Evolutionary conservation across 2,113 vertebrate genomes (phyloP).

Genomic region (Climacteris rufus): DNA sequence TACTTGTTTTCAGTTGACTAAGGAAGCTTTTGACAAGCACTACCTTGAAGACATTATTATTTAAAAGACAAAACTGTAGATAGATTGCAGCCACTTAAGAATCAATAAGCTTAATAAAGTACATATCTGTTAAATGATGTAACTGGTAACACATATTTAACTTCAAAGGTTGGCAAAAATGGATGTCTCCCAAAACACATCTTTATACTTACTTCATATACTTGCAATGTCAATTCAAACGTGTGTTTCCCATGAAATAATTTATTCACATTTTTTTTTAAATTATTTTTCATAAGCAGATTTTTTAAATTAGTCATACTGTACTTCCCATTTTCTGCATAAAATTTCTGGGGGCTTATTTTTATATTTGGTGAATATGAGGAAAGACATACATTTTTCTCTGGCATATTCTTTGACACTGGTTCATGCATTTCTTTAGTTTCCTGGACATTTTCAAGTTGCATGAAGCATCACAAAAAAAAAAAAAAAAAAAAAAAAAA

Average conservation of each 20-base stretch:
- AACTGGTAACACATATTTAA: background rate
- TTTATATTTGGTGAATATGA: background rate
- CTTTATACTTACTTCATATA: background rate
- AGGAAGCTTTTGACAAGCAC: background rate
- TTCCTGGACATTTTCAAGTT: background rate
- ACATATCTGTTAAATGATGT: background rate
- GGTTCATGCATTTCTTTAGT: background rate
- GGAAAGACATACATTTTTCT: background rate
- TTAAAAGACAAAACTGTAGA: background rate
- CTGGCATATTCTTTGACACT: background rate
- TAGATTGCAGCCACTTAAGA: background rate
- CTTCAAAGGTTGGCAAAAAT: background rate
- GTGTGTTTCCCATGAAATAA: background rate
- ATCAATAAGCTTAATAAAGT: background rate
- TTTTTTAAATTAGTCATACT: background rate
- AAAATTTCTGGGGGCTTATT: background rate
- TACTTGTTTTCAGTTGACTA: background rate
- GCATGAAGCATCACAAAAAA: background rate
- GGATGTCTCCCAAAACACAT: background rate
- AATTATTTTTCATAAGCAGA: background rate
- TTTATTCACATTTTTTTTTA: background rate
- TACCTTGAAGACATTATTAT: background rate
- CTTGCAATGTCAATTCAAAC: background rate
- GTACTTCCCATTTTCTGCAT: background rate
- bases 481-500: background rate